Evolutionary conservation across 2,113 vertebrate genomes (phyloP), one percentile per base, ranked within the genome.

Genomic region (Sander vitreus): DNA sequence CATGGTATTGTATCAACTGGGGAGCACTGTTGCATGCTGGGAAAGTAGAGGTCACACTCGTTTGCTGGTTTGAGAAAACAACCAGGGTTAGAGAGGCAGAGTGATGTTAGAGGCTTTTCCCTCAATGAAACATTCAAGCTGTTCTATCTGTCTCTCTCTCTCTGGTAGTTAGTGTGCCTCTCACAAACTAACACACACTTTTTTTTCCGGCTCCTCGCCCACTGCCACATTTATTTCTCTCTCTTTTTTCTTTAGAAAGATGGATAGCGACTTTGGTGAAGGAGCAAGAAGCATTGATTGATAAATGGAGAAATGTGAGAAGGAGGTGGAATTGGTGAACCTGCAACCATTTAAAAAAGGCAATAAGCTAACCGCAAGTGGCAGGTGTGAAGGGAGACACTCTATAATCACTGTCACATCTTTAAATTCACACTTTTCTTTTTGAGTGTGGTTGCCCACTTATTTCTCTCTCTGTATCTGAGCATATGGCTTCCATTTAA

Each of bases 281-380:
- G 54, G 62, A 43, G 57, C 55, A 57, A 59, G 51, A 82, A 66
- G 33, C 53, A n/a, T 60, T 86, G 76, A 86, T 81, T 84, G 78
- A 90, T 88, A 73, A 72, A 69, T 55, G 62, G 16, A 63, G 54
- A 43, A 33, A 75, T 73, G 53, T 33, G 16, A 23, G 47, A 50
- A 53, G 60, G 43, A 67, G 62, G 21, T 51, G 81, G 33, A 39
- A 21, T 23, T 16, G 25, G 47, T 39, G 33, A 55, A 55, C 50
- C 27, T 8, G 8, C 10, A 15, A 6, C 25, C 5, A 2, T 30
- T 58, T 47, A 53, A 21, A 74, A 78, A 19, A 33, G 39, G 1
- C 30, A 43, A 11, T 3, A 3, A 60, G 30, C 15, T 6, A 65
- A 72, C 19, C 45, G 54, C 36, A 19, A 50, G n/a, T 14, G 55